phyloP scores from a whole-genome alignment of 2,797 vertebrate species.

The Pelochelys cantorii region DNA sequence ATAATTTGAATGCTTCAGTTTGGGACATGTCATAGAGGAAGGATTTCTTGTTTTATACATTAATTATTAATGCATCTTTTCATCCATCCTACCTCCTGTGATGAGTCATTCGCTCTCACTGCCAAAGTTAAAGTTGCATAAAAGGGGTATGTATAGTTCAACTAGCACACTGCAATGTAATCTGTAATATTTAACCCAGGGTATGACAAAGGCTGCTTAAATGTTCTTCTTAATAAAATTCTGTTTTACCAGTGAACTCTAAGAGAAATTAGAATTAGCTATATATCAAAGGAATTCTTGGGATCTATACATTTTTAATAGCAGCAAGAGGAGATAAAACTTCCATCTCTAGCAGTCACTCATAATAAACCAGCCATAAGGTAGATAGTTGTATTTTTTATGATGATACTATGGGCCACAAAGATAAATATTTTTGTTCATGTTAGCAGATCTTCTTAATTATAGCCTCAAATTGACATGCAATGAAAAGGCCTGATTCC shows the following conservation, averaged over 20 bases:
- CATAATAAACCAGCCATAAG: background rate
- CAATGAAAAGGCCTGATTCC: background rate
- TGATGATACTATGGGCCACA: background rate
- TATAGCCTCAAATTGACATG: background rate
- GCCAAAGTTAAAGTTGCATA: conserved; percentile 64
- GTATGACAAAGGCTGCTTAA: background rate
- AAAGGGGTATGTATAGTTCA: conserved; percentile 56
- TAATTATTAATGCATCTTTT: conserved; percentile 77
- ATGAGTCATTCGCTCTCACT: conserved; percentile 74
- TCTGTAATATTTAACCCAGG: conserved; percentile 57
- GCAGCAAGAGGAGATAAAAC: conserved; percentile 33
- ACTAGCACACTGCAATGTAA: conserved; percentile 4
- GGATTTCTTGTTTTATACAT: conserved; percentile 65
- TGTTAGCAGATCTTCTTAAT: background rate
- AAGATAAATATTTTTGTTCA: background rate
- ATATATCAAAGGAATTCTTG: background rate
- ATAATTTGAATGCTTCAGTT: conserved; percentile 47
- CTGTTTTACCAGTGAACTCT: background rate
- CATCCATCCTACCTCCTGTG: conserved; percentile 65
- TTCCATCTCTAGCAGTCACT: background rate
- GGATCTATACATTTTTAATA: conserved; percentile 22
- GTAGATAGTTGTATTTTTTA: background rate
- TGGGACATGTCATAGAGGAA: conserved; percentile 26
- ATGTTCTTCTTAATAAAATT: background rate
- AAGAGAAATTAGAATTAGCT: background rate